Percentiles rank a stretch among this genome's conserved stretches.
Conservation (phyloP, 2,888 invertebrate species). For the Agonopterix alstromeriana region DNA sequence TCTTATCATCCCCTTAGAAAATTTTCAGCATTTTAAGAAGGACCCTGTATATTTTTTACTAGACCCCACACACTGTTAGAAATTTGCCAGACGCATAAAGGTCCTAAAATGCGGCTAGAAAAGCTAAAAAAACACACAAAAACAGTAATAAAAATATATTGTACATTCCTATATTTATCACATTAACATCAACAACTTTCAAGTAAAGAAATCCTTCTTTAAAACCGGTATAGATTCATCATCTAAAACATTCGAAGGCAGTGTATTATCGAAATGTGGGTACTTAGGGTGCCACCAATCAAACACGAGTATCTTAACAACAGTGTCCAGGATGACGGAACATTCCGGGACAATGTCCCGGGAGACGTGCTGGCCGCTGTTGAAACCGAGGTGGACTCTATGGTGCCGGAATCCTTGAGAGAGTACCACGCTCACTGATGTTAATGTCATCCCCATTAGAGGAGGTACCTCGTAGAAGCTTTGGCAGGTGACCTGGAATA, state of each 20-base stretch:
- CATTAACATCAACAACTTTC: slow-evolving; percentile 7
- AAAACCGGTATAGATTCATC: slow-evolving; percentile 43
- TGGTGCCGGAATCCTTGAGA: slow-evolving; percentile 74
- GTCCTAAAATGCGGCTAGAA: too few species aligned
- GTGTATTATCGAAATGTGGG: slow-evolving; percentile 39
- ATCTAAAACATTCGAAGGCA: slow-evolving; percentile 32
- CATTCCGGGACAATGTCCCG: slow-evolving; percentile 44
- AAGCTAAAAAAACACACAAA: too few species aligned
- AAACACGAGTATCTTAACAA: slow-evolving; percentile 40
- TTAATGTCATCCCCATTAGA: slow-evolving; percentile 77
- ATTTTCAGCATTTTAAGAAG: too few species aligned
- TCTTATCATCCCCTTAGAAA: too few species aligned
- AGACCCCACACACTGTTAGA: too few species aligned
- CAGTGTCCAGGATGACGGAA: slow-evolving; percentile 44
- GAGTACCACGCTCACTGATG: slow-evolving; percentile 69
- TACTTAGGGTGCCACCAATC: slow-evolving; percentile 77
- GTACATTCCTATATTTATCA: slow-evolving; percentile 8
- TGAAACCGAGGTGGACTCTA: slow-evolving; percentile 73
- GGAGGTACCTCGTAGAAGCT: slow-evolving; percentile 75
- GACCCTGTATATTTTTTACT: too few species aligned
- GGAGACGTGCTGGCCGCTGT: slow-evolving; percentile 35
- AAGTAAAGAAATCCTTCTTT: slow-evolving; percentile 41
- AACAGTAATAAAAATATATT: too few species aligned
- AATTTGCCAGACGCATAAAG: too few species aligned
- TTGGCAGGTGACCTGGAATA: slow-evolving; percentile 72